Evolutionary conservation across 2,888 invertebrate genomes (phyloP).

Genomic region (Cancer borealis): DNA sequence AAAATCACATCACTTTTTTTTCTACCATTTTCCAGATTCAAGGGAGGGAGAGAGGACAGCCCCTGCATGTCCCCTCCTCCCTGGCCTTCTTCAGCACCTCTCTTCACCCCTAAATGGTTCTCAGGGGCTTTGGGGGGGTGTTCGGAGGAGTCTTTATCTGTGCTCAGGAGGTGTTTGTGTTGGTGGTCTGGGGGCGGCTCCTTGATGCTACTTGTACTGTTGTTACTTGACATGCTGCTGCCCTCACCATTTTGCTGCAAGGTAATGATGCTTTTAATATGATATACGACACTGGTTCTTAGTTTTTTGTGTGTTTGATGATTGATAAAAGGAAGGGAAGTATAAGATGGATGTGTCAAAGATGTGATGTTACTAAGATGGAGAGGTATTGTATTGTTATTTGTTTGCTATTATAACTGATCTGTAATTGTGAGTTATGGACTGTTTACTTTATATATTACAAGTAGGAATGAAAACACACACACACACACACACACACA

Average conservation of each 20-base stretch:
- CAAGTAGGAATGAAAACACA: neutral
- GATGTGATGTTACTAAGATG: too few relatives aligned
- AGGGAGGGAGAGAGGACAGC: neutral
- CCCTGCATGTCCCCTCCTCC: neutral
- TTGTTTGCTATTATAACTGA: too few relatives aligned
- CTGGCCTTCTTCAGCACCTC: neutral
- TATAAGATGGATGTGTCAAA: too few relatives aligned
- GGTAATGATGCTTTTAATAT: neutral
- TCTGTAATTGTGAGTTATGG: too few relatives aligned
- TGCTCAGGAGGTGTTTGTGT: neutral
- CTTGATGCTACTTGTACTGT: neutral
- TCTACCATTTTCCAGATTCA: neutral
- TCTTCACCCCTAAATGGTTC: neutral
- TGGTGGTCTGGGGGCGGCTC: neutral
- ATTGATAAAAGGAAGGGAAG: too few relatives aligned
- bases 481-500: neutral
- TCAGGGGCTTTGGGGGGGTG: neutral
- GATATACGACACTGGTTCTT: neutral
- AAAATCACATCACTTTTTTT: neutral
- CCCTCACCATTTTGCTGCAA: slow-evolving; percentile 31
- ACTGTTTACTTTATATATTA: too few relatives aligned
- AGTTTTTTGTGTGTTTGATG: neutral
- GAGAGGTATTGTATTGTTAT: too few relatives aligned
- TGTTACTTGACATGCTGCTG: neutral
- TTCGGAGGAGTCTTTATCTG: neutral